A percentile compares a stretch with the other conserved stretches of the same genome.
Evolutionary conservation across 2,888 invertebrate species (phyloP).

Genomic region (Cryptus armator): DNA sequence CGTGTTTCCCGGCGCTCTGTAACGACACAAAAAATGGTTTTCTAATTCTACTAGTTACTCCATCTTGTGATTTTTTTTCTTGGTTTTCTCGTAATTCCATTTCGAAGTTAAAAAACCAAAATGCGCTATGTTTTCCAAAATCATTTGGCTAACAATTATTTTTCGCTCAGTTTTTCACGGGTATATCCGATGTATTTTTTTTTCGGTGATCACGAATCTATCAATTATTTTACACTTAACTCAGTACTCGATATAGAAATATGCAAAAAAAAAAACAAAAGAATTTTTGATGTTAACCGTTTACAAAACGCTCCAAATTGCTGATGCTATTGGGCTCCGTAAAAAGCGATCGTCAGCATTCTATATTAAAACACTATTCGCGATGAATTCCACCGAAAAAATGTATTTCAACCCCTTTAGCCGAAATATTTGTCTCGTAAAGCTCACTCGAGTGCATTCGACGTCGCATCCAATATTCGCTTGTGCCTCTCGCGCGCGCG

Average conservation of each 20-base stretch:
- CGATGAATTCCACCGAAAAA: slow-evolving; percentile 13
- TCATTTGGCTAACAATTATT: neutral
- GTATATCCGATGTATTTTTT: neutral
- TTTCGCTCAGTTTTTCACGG: neutral
- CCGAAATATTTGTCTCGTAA: slow-evolving; percentile 41
- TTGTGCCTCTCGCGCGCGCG: slow-evolving; percentile 22
- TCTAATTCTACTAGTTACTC: too few relatives aligned
- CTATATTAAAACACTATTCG: neutral
- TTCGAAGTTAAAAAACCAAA: too few relatives aligned
- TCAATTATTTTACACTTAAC: neutral
- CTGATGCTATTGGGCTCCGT: neutral
- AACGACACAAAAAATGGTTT: too few relatives aligned
- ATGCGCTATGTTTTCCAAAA: too few relatives aligned
- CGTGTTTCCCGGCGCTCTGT: too few relatives aligned
- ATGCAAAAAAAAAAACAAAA: neutral
- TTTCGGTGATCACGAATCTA: neutral
- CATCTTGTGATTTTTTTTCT: too few relatives aligned
- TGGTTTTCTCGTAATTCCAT: too few relatives aligned
- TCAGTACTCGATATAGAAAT: too few relatives aligned
- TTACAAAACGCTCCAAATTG: too few relatives aligned
- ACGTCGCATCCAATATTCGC: slow-evolving; percentile 62
- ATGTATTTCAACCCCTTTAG: slow-evolving; percentile 41
- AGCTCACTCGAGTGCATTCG: slow-evolving; percentile 49
- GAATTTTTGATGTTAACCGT: neutral
- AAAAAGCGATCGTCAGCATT: neutral